phyloP scores from a whole-genome alignment of 2,888 invertebrate genomes.

The Nemotelus nigrinus region DNA sequence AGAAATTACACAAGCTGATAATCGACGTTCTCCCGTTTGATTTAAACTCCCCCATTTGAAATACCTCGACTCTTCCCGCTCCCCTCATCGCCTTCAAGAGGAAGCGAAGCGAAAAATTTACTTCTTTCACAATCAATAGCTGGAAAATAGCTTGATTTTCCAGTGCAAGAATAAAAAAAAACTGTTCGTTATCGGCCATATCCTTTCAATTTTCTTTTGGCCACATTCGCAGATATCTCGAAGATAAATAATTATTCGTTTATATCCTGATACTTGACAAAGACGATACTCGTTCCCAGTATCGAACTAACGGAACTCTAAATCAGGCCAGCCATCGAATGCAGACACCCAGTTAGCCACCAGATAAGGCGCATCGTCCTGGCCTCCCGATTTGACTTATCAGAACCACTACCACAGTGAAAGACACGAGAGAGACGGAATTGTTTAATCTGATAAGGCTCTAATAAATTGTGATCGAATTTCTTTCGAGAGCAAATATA shows the following conservation, averaged over 20 bases:
- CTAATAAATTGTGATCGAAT: slow-evolving; percentile 18
- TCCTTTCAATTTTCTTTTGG: slow-evolving; percentile 11
- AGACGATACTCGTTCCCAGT: neutral
- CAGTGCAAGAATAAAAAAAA: neutral
- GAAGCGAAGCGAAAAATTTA: too few species aligned
- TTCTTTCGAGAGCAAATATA: neutral
- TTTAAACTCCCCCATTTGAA: too few species aligned
- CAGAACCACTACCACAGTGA: too few species aligned
- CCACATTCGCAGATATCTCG: neutral
- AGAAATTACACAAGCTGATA: too few species aligned
- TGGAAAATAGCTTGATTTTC: too few species aligned
- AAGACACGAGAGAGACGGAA: neutral
- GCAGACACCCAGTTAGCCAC: neutral
- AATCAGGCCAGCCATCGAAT: neutral
- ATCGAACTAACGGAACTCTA: neutral
- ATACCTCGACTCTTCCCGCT: too few species aligned
- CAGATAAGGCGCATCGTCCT: too few species aligned
- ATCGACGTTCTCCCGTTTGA: too few species aligned
- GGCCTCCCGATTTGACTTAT: too few species aligned
- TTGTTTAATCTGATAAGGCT: slow-evolving; percentile 28
- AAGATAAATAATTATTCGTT: slow-evolving; percentile 28
- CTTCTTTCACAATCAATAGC: too few species aligned
- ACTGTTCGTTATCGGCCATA: slow-evolving; percentile 8
- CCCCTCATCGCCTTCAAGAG: too few species aligned
- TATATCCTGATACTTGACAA: neutral